Evolutionary conservation across 2,888 invertebrate species (phyloP).

Genomic region (Sialis lutaria): DNA sequence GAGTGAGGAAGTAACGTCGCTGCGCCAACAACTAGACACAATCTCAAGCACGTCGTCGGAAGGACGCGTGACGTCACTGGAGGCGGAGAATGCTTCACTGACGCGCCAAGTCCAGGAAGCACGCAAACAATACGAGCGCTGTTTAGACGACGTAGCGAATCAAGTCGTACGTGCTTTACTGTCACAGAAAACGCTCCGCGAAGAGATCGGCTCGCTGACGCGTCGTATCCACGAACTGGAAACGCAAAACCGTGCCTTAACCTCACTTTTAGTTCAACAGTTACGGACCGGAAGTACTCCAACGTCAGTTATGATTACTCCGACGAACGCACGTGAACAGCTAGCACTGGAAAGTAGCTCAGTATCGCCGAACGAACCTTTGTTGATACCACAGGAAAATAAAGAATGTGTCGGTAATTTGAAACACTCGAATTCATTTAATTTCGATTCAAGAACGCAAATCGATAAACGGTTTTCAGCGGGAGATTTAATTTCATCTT

Average conservation of each 20-base stretch:
- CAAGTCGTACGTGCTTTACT: constrained; percentile 68
- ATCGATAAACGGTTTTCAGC: constrained; percentile 11
- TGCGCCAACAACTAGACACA: constrained; percentile 37
- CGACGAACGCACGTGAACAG: constrained; percentile 1
- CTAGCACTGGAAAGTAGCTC: constrained; percentile 2
- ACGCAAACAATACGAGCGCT: constrained; percentile 56
- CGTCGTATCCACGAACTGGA: constrained; percentile 61
- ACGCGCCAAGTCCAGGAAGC: constrained; percentile 46
- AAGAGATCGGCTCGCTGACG: constrained; percentile 57
- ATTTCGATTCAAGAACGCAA: constrained; percentile 3
- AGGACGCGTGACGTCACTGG: constrained; percentile 33
- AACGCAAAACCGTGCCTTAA: constrained; percentile 57
- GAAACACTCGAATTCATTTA: constrained; percentile 5
- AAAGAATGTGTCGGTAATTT: not conserved
- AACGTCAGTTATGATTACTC: constrained; percentile 4
- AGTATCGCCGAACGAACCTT: not conserved
- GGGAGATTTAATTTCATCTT: constrained; percentile 10
- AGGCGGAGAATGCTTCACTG: constrained; percentile 42
- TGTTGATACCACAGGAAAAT: not conserved
- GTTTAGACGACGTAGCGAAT: constrained; percentile 69
- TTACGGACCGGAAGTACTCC: constrained; percentile 24
- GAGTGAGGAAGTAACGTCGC: constrained; percentile 48
- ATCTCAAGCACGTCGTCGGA: constrained; percentile 27
- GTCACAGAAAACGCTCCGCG: constrained; percentile 68
- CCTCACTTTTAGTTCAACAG: constrained; percentile 48